Conservation (phyloP, 2,113 vertebrate genomes). For the Balaenoptera acutorostrata region DNA sequence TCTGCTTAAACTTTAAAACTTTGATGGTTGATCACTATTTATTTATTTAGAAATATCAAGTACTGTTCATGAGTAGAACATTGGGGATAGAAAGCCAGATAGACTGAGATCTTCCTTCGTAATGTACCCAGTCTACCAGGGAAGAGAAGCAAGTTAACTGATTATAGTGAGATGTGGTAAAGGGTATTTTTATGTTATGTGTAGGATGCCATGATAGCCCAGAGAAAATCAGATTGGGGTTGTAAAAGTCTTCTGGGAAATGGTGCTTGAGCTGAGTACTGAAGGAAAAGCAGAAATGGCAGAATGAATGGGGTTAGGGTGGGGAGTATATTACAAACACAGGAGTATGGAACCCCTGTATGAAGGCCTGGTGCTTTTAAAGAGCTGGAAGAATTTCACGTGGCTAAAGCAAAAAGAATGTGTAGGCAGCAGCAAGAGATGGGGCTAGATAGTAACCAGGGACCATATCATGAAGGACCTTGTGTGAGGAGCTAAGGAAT, state of each 20-base stretch:
- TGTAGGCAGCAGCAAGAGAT: background rate
- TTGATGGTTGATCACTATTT: background rate
- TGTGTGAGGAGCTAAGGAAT: background rate
- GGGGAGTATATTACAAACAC: background rate
- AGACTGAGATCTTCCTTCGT: conserved; percentile 3
- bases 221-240: background rate
- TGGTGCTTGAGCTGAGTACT: background rate
- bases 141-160: background rate
- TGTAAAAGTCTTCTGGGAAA: background rate
- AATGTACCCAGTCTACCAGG: background rate
- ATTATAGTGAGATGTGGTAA: background rate
- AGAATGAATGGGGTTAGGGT: background rate
- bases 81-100: background rate
- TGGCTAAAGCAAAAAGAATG: background rate
- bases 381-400: background rate
- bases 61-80: background rate
- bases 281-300: background rate
- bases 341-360: background rate
- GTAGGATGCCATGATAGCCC: background rate
- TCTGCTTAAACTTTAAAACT: background rate
- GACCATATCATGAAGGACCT: background rate
- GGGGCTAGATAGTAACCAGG: background rate
- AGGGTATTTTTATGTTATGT: background rate
- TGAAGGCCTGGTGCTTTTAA: background rate
- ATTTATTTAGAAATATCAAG: conserved; percentile 27